Percentiles rank a stretch among this genome's conserved stretches.
These are phyloP conservation scores for Mesitornis unicolor DNA, from an alignment of 2,113 vertebrate species.

Conservation along the genomic window DNA sequence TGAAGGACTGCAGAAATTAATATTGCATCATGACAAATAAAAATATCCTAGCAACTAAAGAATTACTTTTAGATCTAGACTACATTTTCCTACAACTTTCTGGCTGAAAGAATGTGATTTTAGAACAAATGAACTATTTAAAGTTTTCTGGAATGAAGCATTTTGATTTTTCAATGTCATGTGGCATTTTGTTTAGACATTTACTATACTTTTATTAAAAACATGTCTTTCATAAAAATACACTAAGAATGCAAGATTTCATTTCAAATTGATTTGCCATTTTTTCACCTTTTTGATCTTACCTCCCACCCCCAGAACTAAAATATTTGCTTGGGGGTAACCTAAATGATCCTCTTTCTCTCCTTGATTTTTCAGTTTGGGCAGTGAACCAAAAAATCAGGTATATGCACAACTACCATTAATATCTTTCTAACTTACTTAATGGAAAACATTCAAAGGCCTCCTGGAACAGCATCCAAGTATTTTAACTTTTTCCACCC, in stretches of 20 bases:
- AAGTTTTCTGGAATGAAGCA: not conserved
- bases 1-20: not conserved
- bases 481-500: conserved; percentile 32
- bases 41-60: not conserved
- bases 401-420: conserved; percentile 27
- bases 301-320: not conserved
- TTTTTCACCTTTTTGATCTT: conserved; percentile 52
- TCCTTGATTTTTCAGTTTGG: conserved; percentile 13
- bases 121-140: not conserved
- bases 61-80: not conserved
- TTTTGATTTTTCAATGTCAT: not conserved
- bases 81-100: not conserved
- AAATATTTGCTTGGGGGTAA: conserved; percentile 52
- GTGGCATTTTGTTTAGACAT: not conserved
- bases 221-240: not conserved
- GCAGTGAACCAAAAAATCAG: conserved; percentile 53
- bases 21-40: not conserved
- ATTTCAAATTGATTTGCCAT: not conserved
- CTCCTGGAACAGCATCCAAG: conserved; percentile 30
- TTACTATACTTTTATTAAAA: not conserved
- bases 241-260: not conserved
- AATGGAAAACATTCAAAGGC: conserved; percentile 50
- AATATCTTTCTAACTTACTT: conserved; percentile 42
- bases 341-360: conserved; percentile 14
- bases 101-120: not conserved